Conservation (phyloP, 2,888 invertebrate species). For the Amorpha juglandis region DNA sequence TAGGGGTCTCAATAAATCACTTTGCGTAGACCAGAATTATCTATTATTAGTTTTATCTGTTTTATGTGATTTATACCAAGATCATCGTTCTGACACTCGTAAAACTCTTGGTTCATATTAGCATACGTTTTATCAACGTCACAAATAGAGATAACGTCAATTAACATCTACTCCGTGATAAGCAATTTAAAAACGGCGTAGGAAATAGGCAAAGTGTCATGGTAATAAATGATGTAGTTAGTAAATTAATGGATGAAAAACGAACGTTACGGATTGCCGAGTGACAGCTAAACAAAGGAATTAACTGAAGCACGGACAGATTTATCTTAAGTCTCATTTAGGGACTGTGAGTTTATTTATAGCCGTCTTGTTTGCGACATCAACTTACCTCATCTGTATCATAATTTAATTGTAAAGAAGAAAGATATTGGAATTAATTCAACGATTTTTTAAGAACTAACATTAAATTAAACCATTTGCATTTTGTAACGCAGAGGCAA, state of each 20-base stretch:
- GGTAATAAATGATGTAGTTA: conserved; percentile 1
- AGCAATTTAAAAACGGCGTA: background rate
- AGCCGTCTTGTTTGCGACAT: background rate
- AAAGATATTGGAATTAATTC: no score
- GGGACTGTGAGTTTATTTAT: conserved; percentile 1
- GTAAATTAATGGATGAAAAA: conserved; percentile 4
- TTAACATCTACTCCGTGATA: background rate
- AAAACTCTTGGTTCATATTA: background rate
- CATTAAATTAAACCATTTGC: no score
- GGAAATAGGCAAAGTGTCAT: background rate
- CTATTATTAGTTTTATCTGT: background rate
- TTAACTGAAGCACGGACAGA: background rate
- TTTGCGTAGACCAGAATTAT: background rate
- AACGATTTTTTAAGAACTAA: no score
- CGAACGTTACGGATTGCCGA: background rate
- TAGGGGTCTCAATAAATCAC: background rate
- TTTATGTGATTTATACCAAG: background rate
- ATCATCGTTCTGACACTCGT: background rate
- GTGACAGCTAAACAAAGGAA: conserved; percentile 1
- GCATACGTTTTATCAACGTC: background rate
- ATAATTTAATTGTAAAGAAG: background rate
- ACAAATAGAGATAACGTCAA: background rate
- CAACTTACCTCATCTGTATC: background rate
- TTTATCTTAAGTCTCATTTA: background rate
- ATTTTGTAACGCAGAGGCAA: no score